Conservation (phyloP, 2,888 invertebrate species). For the Microplitis deprimator region DNA sequence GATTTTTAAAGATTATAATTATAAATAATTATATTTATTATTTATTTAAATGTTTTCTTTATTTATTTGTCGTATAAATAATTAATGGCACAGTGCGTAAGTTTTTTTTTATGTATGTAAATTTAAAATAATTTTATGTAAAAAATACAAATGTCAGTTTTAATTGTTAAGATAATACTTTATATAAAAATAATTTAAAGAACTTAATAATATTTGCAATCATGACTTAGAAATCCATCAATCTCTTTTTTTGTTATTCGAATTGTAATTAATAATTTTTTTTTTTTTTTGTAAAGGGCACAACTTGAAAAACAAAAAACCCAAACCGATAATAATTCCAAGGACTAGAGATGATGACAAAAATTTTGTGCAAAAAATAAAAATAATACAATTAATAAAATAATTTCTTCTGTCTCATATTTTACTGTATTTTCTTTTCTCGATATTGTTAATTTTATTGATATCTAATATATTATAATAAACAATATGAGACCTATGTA, state of each 20-base stretch:
- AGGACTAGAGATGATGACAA: constrained; percentile 51
- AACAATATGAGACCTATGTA: neutral
- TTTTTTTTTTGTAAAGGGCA: constrained; percentile 74
- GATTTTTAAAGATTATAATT: neutral
- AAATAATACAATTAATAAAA: neutral
- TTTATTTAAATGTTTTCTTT: neutral
- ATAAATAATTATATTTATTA: neutral
- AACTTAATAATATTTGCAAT: constrained; percentile 4
- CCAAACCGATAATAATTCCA: constrained; percentile 50
- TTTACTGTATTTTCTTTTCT: constrained; percentile 41
- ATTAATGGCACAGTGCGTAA: neutral
- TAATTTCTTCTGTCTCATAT: constrained; percentile 24
- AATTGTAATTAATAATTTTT: constrained; percentile 23
- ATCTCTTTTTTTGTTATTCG: neutral
- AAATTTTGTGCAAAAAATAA: constrained; percentile 21
- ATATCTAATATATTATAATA: neutral
- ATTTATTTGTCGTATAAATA: neutral
- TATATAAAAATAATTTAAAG: neutral
- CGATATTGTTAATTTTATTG: neutral
- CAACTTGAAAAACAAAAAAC: constrained; percentile 78
- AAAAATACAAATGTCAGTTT: neutral
- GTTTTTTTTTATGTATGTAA: constrained; percentile 12
- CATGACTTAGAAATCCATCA: neutral
- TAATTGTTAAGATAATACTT: constrained; percentile 24
- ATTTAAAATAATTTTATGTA: neutral